Base-by-base conservation (phyloP, 2,888 invertebrate species). In the Unio delphinus region DNA sequence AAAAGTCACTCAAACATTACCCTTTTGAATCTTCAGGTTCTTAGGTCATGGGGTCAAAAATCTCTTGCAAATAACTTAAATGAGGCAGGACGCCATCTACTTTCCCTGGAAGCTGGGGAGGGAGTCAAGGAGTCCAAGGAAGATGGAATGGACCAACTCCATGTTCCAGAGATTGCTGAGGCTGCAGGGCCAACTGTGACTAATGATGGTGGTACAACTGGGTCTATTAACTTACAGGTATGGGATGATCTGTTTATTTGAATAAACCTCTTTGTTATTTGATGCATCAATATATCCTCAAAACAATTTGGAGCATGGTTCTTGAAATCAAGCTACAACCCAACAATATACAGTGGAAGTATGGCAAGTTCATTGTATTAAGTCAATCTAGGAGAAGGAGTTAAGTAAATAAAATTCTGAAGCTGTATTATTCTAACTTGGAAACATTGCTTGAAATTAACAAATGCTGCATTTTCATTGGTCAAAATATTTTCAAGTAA, bases 41-140 rank as follows among this genome's bases (percentile, higher is more conserved):
- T 90, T 72, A 79, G 88, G 62, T 84, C 82, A 34, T 88, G 88
- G 87, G 87, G 87, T 8, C 88, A 89, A 80, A 85, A 86, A 64
- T 64, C 82, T 3, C 76, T 89, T 11, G 87, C 90, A 15, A 82
- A 81, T 70, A 83, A 72, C 68, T 75, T 89, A 64, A 88, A 87
- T 70, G 88, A 89, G 34, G 79, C 85, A 11, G 89, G 89, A 0
- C 78, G 88, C 20, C 81, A 83, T 68, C 76, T 90, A 64, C 77
- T 90, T 67, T 75, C 83, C 17, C 67, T 80, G 57, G 85, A 86
- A 45, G 73, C 69, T 34, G 76, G 72, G 3, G 76, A 79, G 15
- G 81, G 74, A 45, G 70, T 71, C 17, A 87, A 86, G 63, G 80
- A 82, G 17, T 34, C 63, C 45, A 73, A 74, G 28, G 74, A 72